These are phyloP conservation scores for Halcyon chelicuti DNA, from an alignment of 2,797 vertebrate genomes.

Conservation along the genomic window DNA sequence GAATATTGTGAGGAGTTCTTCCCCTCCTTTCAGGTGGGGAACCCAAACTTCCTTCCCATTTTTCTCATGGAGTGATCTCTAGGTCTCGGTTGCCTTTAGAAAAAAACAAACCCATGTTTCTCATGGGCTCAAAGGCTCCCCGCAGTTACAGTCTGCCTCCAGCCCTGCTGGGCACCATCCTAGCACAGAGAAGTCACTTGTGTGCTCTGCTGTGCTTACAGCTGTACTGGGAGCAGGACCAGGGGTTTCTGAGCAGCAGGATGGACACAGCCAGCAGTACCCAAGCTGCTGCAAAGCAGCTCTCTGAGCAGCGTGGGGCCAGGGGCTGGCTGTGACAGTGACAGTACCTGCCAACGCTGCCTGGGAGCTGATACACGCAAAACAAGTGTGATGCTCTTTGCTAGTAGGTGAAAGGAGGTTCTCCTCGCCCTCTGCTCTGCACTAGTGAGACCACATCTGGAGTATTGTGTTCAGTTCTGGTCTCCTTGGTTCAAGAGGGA, in stretches of 20 bases:
- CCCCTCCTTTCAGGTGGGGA: not conserved
- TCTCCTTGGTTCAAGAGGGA: no score
- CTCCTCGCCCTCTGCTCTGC: no score
- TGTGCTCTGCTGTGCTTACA: not conserved
- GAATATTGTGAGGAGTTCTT: not conserved
- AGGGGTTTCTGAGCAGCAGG: not conserved
- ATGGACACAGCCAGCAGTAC: not conserved
- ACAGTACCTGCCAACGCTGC: not conserved
- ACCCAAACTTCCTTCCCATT: not conserved
- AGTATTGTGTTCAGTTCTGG: no score
- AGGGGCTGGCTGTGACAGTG: not conserved
- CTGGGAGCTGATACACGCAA: not conserved
- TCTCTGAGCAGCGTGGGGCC: rapidly evolving
- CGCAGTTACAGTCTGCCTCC: not conserved
- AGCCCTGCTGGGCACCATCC: rapidly evolving
- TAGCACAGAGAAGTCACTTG: not conserved
- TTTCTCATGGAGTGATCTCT: not conserved
- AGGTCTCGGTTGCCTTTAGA: not conserved
- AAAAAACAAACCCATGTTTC: not conserved
- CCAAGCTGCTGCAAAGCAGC: rapidly evolving
- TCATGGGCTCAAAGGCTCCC: not conserved
- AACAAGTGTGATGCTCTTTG: not conserved
- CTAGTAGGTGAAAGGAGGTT: not conserved
- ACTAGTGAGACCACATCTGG: no score
- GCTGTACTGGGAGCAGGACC: not conserved